Evolutionary conservation across 2,888 invertebrate genomes (phyloP), one percentile per base, ranked within the genome.

Genomic region (Plebejus argus): DNA sequence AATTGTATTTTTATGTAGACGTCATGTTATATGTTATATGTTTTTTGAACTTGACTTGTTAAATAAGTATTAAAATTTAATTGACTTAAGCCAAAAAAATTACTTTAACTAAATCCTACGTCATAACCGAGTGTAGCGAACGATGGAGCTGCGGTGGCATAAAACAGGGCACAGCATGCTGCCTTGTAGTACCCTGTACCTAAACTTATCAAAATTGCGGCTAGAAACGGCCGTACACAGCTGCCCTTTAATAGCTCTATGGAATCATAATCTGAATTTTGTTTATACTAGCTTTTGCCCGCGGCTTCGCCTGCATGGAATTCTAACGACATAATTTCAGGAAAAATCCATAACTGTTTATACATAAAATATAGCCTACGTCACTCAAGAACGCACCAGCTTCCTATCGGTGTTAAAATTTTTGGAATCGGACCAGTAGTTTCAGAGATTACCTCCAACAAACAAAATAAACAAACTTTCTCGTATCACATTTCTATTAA

Each of bases 61-160:
- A 53, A 18, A 3, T 53, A 45, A 10, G 12, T 45, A 45, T 45
- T 45, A 45, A 45, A 3, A 12, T 53, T 18, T 1, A 4, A 18
- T 53, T 5, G 5, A 53, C 53, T 53, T 53, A 18, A 53, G 18
- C 18, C 53, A 18, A 53, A 15, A 18, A n/a, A n/a, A n/a, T n/a
- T 53, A 53, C 53, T 53, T 45, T 53, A n/a, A 20, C n/a, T 56
- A 58, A 58, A n/a, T 20, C 58, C 58, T 1, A 61, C 8, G 28
- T 66, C 10, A 33, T 33, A 66, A 28, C 28, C 72, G 4, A 45
- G 74, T 74, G 53, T 8, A 53, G 18, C 20, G 45, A 72, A 72
- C 72, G 72, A 23, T 45, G 3, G 45, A 53, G 53, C 74, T 74
- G 74, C 53, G 74, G 74, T 74, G 28, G 74, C 74, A 49, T 74